Conservation (phyloP, 2,888 invertebrate genomes). For the Troides aeacus region DNA sequence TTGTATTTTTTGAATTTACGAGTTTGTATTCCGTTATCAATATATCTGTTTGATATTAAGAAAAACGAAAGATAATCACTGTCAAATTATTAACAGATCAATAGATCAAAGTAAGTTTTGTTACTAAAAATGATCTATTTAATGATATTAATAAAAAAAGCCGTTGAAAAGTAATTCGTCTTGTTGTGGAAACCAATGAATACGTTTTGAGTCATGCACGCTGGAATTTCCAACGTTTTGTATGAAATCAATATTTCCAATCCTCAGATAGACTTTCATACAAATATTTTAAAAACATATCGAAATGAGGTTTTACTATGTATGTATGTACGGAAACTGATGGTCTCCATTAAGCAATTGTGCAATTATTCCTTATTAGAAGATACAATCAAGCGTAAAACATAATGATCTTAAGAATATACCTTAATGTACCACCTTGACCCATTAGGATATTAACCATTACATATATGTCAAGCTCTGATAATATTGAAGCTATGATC, state of each 20-base stretch:
- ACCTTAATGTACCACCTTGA: background rate
- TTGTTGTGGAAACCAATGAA: slow-evolving; percentile 13
- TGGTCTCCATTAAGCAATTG: background rate
- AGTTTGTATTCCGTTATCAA: no score
- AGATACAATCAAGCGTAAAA: background rate
- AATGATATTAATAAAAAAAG: background rate
- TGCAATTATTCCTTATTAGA: background rate
- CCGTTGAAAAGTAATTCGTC: background rate
- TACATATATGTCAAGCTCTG: no score
- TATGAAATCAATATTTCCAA: slow-evolving; percentile 26
- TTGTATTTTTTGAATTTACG: background rate
- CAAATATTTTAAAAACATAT: background rate
- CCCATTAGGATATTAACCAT: no score
- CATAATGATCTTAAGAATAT: background rate
- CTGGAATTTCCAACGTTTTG: slow-evolving; percentile 23
- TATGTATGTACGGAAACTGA: background rate
- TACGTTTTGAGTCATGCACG: slow-evolving; percentile 23
- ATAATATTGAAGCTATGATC: no score
- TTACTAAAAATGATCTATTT: background rate
- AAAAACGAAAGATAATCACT: no score
- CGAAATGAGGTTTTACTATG: background rate
- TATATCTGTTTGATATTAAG: no score
- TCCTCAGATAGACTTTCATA: slow-evolving; percentile 12
- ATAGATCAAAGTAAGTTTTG: background rate
- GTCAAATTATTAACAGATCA: background rate